These are phyloP conservation scores for Sebastes steindachneri DNA, from an alignment of 2,797 vertebrate genomes.

Conservation along the genomic window DNA sequence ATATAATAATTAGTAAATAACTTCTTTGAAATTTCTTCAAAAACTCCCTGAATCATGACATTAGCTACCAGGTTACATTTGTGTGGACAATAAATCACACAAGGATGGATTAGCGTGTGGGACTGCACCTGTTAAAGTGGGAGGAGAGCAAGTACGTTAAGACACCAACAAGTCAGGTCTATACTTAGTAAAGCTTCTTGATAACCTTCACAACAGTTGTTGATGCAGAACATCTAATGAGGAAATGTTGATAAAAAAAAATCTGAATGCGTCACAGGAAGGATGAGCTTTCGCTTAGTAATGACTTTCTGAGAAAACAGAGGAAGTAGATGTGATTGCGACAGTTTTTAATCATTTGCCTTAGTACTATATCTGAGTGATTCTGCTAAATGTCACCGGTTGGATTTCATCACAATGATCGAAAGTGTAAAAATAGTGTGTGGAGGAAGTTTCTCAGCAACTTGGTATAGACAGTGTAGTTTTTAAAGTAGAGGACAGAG, in stretches of 20 bases:
- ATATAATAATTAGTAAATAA: too few relatives aligned
- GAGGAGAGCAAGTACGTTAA: not conserved
- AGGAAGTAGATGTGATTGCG: conserved; percentile 56
- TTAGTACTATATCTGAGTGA: not conserved
- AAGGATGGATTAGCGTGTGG: not conserved
- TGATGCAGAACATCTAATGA: not conserved
- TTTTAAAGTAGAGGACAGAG: not conserved
- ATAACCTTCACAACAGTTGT: not conserved
- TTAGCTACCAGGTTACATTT: too few relatives aligned
- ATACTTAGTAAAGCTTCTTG: not conserved
- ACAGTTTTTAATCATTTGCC: conserved; percentile 4
- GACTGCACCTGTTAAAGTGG: not conserved
- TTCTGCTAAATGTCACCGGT: not conserved
- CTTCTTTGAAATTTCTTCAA: too few relatives aligned
- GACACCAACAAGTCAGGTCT: not conserved
- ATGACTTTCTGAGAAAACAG: conserved; percentile 49
- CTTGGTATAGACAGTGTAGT: not conserved
- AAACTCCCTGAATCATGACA: too few relatives aligned
- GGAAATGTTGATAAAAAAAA: conserved; percentile 37
- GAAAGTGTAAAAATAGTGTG: not conserved
- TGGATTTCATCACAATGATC: not conserved
- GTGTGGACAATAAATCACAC: not conserved
- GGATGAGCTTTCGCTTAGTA: conserved; percentile 39
- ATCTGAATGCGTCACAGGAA: conserved; percentile 40
- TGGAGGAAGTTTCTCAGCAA: not conserved